Conservation (phyloP, 2,113 vertebrate species). For the Formicarius rufipectus region DNA sequence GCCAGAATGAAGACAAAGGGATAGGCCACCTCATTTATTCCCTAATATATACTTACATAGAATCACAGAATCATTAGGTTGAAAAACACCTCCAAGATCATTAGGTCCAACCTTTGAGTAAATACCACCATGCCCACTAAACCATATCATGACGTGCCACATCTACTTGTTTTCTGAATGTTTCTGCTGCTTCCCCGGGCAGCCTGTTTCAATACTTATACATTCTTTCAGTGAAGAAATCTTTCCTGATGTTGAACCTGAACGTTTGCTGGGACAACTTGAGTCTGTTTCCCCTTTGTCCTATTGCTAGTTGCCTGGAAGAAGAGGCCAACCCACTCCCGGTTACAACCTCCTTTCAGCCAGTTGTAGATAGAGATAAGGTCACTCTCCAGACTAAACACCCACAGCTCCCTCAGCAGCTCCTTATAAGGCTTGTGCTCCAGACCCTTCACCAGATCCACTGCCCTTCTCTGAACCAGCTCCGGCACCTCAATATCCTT, state of each 20-base stretch:
- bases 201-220: not conserved
- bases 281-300: not conserved
- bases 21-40: not conserved
- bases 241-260: not conserved
- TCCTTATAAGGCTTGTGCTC: not conserved
- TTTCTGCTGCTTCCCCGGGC: not conserved
- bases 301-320: accelerated
- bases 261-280: not conserved
- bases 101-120: not conserved
- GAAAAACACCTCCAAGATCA: not conserved
- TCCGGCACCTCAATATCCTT: not conserved
- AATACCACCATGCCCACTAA: not conserved
- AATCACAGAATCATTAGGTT: not conserved
- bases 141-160: not conserved
- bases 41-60: not conserved
- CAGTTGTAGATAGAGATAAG: not conserved
- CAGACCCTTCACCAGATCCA: accelerated
- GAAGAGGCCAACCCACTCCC: not conserved
- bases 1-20: not conserved
- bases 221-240: not conserved
- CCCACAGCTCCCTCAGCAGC: not conserved
- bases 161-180: not conserved
- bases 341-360: not conserved
- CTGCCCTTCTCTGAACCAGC: accelerated
- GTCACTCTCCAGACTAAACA: not conserved